These are phyloP conservation scores for Antechinus flavipes DNA, from an alignment of 2,113 vertebrate species.

Conservation along the genomic window DNA sequence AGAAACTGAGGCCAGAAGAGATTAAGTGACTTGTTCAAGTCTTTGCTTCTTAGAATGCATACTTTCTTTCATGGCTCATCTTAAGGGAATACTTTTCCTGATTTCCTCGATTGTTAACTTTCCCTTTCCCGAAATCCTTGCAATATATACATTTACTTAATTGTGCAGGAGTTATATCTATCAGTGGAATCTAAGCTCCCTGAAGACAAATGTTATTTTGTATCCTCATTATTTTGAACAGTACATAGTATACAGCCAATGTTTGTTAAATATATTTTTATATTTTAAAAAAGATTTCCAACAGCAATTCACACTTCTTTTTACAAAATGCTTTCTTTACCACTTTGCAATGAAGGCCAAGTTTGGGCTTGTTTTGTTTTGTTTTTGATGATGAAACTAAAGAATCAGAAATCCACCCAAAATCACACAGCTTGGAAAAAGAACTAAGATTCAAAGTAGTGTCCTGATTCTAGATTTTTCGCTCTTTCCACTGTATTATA, in stretches of 20 bases:
- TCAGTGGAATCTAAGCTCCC: background rate
- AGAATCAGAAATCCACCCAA: background rate
- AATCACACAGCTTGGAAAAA: background rate
- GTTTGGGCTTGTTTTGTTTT: too few species aligned
- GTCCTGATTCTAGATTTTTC: background rate
- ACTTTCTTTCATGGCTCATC: background rate
- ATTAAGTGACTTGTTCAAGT: background rate
- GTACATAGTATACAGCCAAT: too few species aligned
- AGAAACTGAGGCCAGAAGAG: background rate
- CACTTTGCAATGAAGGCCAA: background rate
- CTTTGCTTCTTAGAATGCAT: background rate
- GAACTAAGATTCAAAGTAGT: background rate
- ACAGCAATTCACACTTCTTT: background rate
- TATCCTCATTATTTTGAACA: background rate
- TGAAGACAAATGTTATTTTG: background rate
- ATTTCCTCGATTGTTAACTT: background rate
- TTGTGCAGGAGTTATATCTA: background rate
- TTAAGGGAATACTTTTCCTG: background rate
- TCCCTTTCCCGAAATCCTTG: background rate
- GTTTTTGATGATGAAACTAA: background rate
- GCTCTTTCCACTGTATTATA: background rate
- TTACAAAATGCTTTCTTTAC: background rate
- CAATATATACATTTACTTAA: background rate
- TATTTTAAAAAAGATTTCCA: background rate
- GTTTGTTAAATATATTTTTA: too few species aligned